phyloP scores from a whole-genome alignment of 2,888 invertebrate genomes.

The Sminthurinus aureus region DNA sequence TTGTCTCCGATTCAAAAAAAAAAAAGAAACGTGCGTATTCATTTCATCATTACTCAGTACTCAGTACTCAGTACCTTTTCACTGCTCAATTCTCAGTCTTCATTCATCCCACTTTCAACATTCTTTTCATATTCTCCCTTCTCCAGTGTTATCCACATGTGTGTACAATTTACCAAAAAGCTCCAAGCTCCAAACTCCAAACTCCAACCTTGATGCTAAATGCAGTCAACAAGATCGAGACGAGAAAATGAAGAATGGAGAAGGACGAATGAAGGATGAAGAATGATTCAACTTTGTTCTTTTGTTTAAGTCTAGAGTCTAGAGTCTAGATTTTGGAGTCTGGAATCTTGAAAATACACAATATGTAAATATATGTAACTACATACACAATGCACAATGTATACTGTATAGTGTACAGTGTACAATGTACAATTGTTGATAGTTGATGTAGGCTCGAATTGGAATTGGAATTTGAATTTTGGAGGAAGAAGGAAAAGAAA shows the following conservation, averaged over 20 bases:
- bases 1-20: background rate
- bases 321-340: too few relatives aligned
- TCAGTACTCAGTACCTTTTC: background rate
- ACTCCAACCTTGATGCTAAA: background rate
- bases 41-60: background rate
- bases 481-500: background rate
- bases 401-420: background rate
- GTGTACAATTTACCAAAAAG: too few relatives aligned
- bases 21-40: background rate
- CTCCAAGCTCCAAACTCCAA: too few relatives aligned
- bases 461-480: background rate
- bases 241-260: background rate
- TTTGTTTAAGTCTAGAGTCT: background rate
- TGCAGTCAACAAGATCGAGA: background rate
- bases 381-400: too few relatives aligned
- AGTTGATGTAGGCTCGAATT: background rate
- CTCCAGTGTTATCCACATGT: background rate
- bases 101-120: background rate
- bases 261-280: background rate
- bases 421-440: background rate
- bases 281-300: background rate
- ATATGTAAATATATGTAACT: background rate
- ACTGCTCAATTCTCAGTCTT: background rate
- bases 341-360: background rate
- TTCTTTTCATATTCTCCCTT: background rate